Conservation (phyloP, 2,113 vertebrate genomes). For the Meleagris gallopavo region DNA sequence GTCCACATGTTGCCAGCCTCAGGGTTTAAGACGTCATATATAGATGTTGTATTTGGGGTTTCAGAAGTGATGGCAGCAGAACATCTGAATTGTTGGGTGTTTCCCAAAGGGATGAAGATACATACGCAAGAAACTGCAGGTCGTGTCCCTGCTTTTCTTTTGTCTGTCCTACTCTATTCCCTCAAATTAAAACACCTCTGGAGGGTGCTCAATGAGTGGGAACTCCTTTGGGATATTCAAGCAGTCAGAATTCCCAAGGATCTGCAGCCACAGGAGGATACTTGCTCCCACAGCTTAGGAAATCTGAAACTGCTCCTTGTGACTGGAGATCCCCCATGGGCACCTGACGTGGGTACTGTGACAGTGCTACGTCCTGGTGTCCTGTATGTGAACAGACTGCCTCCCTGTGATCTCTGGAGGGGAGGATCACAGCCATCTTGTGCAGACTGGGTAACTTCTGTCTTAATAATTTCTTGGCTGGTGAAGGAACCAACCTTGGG, state of each 20-base stretch:
- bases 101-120: background rate
- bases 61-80: background rate
- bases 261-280: background rate
- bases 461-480: background rate
- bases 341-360: background rate
- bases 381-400: background rate
- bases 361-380: fast-evolving
- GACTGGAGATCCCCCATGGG: background rate
- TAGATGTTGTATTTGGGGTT: background rate
- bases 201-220: background rate
- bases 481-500: background rate
- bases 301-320: background rate
- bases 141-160: background rate
- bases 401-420: fast-evolving
- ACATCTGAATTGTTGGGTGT: background rate
- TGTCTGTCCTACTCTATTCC: background rate
- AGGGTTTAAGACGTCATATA: background rate
- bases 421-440: background rate
- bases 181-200: conserved; percentile 49
- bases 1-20: conserved; percentile 3
- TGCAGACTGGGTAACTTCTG: background rate
- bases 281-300: background rate
- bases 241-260: conserved; percentile 28
- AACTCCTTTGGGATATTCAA: conserved; percentile 33
- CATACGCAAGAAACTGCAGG: conserved; percentile 9